Percentiles rank a stretch among this genome's conserved stretches.
These are phyloP conservation scores for Calyptommatus sinebrachiatus DNA, from an alignment of 2,113 vertebrate genomes.

Conservation along the genomic window DNA sequence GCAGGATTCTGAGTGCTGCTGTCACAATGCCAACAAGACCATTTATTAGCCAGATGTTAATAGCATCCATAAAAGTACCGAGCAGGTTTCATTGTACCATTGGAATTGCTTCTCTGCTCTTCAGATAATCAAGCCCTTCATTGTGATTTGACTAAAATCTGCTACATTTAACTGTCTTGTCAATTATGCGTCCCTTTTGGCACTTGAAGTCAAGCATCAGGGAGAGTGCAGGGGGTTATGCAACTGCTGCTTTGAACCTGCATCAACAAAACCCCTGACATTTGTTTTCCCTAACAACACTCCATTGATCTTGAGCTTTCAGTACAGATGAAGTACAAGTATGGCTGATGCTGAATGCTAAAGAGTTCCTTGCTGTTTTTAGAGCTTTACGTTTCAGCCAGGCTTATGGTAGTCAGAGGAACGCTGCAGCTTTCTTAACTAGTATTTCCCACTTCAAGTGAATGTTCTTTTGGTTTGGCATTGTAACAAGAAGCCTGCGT, in stretches of 20 bases:
- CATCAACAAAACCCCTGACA: conserved; percentile 18
- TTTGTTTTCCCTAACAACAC: conserved; percentile 37
- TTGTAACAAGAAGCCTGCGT: neutral
- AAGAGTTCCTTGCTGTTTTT: neutral
- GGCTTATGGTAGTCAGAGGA: rapidly evolving
- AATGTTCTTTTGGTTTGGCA: neutral
- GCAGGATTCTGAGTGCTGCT: neutral
- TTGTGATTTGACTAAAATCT: conserved; percentile 29
- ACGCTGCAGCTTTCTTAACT: neutral
- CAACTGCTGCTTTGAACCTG: conserved; percentile 23
- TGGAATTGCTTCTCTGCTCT: conserved; percentile 17
- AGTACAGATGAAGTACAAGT: conserved; percentile 13
- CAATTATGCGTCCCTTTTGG: conserved; percentile 29
- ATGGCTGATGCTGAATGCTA: neutral
- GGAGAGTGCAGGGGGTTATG: conserved; percentile 19
- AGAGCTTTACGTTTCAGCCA: neutral
- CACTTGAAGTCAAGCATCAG: conserved; percentile 33
- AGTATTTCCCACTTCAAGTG: neutral
- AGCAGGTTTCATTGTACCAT: neutral
- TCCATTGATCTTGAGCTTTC: conserved; percentile 13
- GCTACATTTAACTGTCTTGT: conserved; percentile 31
- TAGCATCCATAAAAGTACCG: conserved; percentile 6
- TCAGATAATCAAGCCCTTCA: conserved; percentile 35
- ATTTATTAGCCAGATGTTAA: conserved; percentile 37
- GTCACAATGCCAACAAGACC: conserved; percentile 6